Evolutionary conservation across 2,888 invertebrate genomes (phyloP), one percentile per base, ranked within the genome.

Genomic region (Alviniconcha strummeri): DNA sequence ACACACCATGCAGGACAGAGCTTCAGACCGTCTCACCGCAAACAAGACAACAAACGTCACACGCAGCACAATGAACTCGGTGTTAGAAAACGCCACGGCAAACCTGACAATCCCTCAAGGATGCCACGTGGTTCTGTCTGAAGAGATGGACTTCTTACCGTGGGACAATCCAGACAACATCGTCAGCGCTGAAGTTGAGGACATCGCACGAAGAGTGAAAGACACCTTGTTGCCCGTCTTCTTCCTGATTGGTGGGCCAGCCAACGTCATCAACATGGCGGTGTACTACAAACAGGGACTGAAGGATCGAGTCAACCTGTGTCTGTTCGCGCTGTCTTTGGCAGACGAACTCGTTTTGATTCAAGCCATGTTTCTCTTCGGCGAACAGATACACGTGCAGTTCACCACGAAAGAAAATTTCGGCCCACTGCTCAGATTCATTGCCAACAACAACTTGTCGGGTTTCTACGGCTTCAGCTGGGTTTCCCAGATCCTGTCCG

Each of bases 121-220:
- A 36, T 36, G 36, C 36, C 36, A 36, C 0, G 36, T 36, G 36
- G 54, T 75, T 7, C n/a, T 17, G 75, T 75, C 17, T 9, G 56
- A 56, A 11, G 11, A 75, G 17, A 75, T 54, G 75, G 36, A 75
- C 9, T 75, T 55, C 55, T 17, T 75, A 8, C 75, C 75, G 7
- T 75, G 75, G 75, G 55, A 75, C 55, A 75, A 75, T n/a, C 75
- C 75, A n/a, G 75, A 75, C 19, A 75, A 75, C 75, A 55, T 75
- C 17, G 75, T 75, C 55, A 75, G 75, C 15, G 75, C 75, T 5
- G 75, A 75, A 55, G 55, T 55, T 7, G 75, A 75, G 15, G 8
- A n/a, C 57, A 57, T 77, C 11, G 19, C 19, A 77, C 11, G 19
- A 9, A 11, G 76, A 19, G 17, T 77, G 0, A 77, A 57, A 76